Conservation (phyloP, 2,113 vertebrate species). For the Trematocara marginatum region DNA sequence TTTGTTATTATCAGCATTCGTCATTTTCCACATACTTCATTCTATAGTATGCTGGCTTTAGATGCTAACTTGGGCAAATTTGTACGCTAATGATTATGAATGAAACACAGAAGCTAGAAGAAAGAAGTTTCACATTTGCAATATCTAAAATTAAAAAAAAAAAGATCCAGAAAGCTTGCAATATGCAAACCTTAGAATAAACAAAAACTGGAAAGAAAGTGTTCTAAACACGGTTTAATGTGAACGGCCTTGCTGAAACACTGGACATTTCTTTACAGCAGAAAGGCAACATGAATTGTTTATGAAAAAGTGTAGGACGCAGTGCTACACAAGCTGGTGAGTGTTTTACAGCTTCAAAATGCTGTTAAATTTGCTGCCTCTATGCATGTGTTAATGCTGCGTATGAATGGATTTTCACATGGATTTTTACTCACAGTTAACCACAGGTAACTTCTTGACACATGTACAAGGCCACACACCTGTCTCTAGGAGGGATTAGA, state of each 20-base stretch:
- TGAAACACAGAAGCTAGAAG: not conserved
- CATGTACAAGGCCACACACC: constrained; percentile 14
- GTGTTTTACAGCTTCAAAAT: not conserved
- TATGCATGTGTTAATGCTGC: not conserved
- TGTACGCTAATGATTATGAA: constrained; percentile 39
- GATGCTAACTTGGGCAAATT: constrained; percentile 2
- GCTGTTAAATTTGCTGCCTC: not conserved
- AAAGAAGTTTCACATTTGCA: not conserved
- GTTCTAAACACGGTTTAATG: not conserved
- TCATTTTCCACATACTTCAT: constrained; percentile 1
- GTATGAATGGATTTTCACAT: not conserved
- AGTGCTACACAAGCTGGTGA: not conserved
- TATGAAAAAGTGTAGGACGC: not conserved
- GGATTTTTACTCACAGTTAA: not conserved
- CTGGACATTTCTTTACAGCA: not conserved
- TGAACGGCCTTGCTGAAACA: not conserved
- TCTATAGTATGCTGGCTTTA: not conserved
- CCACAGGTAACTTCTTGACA: constrained; percentile 29
- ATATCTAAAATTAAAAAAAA: not conserved
- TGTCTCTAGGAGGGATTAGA: constrained; percentile 33
- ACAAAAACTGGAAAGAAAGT: not conserved
- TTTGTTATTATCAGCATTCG: constrained; percentile 33
- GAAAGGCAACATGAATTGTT: not conserved
- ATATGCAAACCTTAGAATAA: not conserved
- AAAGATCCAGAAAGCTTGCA: not conserved